Base-by-base conservation (phyloP, 1,140 invertebrate genomes). In the Cherax destructor region DNA sequence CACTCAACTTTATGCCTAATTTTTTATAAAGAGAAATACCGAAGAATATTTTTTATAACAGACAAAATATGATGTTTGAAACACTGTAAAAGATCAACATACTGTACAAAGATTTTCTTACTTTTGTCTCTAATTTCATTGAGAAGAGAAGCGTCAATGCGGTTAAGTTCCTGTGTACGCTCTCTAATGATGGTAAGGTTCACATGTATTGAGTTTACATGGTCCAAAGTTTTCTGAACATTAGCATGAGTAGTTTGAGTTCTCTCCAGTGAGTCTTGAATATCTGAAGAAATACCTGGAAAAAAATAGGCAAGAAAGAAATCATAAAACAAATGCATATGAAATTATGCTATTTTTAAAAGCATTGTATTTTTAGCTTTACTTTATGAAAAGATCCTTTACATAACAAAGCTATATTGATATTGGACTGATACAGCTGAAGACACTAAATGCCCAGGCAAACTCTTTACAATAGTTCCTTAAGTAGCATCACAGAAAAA, bases 181-280 rank as follows among this genome's bases (percentile, higher is more conserved):
- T 90, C 88, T 16, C 56, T 74, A 41, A 84, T 90, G 81, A 90
- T 83, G 52, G 88, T 90, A 18, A 90, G 80, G 81, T 90, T 90
- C 41, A 52, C 72, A 16, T 90, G 88, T 24, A 90, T 90, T 18
- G 88, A 13, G 6, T 52, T 83, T 21, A 84, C 41, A 9, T 77
- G 69, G 30, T 84, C 88, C 18, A 90, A 50, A 9, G 88, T 90
- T 72, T 41, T 76, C 56, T 84, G 69, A 3, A 90, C 52, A 61
- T 90, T 90, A 13, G 41, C 24, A 49, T 83, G 52, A 10, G 88
- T 78, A 24, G 49, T 41, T 30, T 69, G 72, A n/a, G 80, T 83
- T n/a, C 88, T 90, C 16, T 56, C 74, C 56, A 90, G n/a, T 59
- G 81, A 52, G 56, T 56, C 21, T 50, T 84, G 80, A 56, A 90